Base-by-base conservation (phyloP, 2,113 vertebrate genomes). In the Vimba vimba region DNA sequence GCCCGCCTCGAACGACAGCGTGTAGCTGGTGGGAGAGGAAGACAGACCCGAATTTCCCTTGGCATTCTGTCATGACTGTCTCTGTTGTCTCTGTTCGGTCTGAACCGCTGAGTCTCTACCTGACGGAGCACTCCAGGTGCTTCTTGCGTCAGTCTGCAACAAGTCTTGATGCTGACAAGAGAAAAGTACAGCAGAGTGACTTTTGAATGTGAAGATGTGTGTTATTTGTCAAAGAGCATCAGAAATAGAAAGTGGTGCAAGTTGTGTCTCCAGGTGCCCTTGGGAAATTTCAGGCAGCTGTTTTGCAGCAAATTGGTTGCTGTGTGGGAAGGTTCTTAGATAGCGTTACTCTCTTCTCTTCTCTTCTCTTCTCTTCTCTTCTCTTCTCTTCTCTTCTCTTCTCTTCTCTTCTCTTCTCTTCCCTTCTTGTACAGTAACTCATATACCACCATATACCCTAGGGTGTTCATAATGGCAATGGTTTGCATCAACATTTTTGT, bases 11-110 rank as follows among this genome's bases (percentile, higher is more conserved):
- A 43, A 74, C 10, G 66, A 84, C 90, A 71, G 86, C 73, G 57
- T 60, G 33, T n/a, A 19, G 45, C 69, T 71, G 36, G 73, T 83
- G 87, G 87, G 57, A 74, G 87, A 75, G 80, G 71, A 85, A 90
- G 76, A 76, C 23, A 88, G 76, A 91, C 77, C 83, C 86, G 82
- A 55, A 89, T 92, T 87, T 90, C 30, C 57, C 82, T 83, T 92
- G 85, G 76, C 89, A 87, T 78, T 89, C 66, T 62, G 84, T 91
- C 87, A 59, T 88, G 89, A 79, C 52, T 84, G 82, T 86, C 86
- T 85, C 21, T 19, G 21, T 84, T 84, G 82, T 86, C 86, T 85
- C 21, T 19, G 21, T 84, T 83, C 36, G 19, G 80, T 75, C 74
- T 83, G 17, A 36, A 73, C 39, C 89, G 86, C 39, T 2, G 23